Conservation (phyloP, 1,140 invertebrate species). For the Brachionus asplanchnoidis region DNA sequence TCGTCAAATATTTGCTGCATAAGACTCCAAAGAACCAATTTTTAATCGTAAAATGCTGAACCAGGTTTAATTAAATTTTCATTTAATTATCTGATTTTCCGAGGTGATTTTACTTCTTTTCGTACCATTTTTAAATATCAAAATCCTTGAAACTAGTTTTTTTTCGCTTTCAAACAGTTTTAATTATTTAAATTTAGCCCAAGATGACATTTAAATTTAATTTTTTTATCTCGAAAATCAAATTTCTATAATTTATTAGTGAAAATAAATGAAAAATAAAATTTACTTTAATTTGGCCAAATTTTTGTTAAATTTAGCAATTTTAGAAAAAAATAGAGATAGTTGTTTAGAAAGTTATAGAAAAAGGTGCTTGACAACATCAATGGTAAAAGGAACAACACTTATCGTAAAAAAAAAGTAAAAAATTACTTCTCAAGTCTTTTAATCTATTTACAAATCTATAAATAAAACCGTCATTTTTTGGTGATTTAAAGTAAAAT, state of each 20-base stretch:
- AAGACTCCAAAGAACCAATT: neutral
- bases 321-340: neutral
- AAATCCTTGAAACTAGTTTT: neutral
- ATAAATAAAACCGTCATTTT: conserved; percentile 28
- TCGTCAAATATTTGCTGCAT: neutral
- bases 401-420: neutral
- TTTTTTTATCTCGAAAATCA: neutral
- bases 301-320: neutral
- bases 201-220: neutral
- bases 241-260: neutral
- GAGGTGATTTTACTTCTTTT: neutral
- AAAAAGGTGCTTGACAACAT: neutral
- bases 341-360: neutral
- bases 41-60: neutral
- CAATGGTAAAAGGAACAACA: neutral
- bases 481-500: neutral
- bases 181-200: too few relatives aligned
- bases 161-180: neutral
- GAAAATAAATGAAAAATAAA: neutral
- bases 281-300: neutral
- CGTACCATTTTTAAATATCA: neutral
- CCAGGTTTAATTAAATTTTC: neutral
- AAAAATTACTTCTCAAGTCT: conserved; percentile 10
- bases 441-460: neutral
- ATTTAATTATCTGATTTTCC: neutral